Base-by-base conservation (phyloP, 2,797 vertebrate genomes). In the Eidolon dupreanum region DNA sequence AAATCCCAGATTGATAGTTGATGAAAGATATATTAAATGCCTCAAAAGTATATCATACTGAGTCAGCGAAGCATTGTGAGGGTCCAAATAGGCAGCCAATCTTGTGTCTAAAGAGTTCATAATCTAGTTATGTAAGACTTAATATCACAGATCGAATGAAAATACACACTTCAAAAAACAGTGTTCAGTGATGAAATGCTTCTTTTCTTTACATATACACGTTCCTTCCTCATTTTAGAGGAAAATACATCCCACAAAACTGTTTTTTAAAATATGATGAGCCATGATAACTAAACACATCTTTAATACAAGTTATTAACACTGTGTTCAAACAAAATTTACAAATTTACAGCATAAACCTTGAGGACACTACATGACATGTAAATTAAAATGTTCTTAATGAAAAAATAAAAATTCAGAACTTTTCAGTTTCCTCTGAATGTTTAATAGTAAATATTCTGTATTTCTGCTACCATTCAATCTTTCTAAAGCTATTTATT, bases 311-410 rank as follows among this genome's bases (percentile, higher is more conserved):
- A 66, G n/a, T 55, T 74, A 71, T 78, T 73, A 93, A 77, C 9
- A 71, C 12, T 61, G 13, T 36, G n/a, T 31, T 66, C 70, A 77
- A 88, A 70, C 33, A 81, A 90, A 85, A 65, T 51, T 53, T 15
- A 68, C 19, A 85, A 85, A 65, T 51, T 53, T 19, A 68, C 24
- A 88, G 36, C 41, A 75, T 38, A 90, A 51, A 70, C 31, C 28
- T 38, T 83, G 28, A 88, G 46, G 55, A 55, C 8, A 68, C 16
- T 61, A 43, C 0, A 22, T 13, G 28, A 51, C 12, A 61, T 55
- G 41, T 13, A 90, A 81, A 74, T 61, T 57, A 65, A 88, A 95
- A 88, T 84, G 26, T 41, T 71, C 92, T 83, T 77, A 88, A 68
- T 36, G 28, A 61, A 71, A 93, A 88, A 59, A 49, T 4, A 73